phyloP scores from a whole-genome alignment of 2,113 vertebrate genomes.

The Myiozetetes cayanensis region DNA sequence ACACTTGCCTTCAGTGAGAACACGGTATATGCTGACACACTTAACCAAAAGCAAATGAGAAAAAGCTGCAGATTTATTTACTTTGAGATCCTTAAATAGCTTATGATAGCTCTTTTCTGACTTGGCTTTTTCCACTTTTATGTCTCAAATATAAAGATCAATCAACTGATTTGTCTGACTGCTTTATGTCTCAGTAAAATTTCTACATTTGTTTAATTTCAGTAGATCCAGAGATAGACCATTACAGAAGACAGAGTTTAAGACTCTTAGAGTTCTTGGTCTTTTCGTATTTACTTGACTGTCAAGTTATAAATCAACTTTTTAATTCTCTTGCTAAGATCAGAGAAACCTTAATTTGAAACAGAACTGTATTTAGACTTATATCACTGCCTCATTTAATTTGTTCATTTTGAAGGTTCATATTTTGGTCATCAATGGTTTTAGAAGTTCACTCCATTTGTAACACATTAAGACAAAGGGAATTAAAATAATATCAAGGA shows the following conservation, averaged over 20 bases:
- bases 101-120: background rate
- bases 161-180: background rate
- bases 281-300: slow-evolving; percentile 10
- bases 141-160: background rate
- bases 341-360: slow-evolving; percentile 37
- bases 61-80: background rate
- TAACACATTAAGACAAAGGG: background rate
- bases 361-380: background rate
- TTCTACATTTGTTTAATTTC: background rate
- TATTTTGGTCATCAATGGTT: background rate
- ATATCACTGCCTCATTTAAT: background rate
- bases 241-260: background rate
- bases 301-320: slow-evolving; percentile 8
- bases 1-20: background rate
- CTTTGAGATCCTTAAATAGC: background rate
- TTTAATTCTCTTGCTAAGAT: background rate
- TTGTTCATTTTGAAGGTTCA: background rate
- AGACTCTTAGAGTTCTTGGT: background rate
- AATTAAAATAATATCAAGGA: background rate
- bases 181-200: background rate
- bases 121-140: background rate
- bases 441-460: background rate
- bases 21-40: background rate
- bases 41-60: background rate
- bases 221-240: background rate